A percentile compares a stretch with the other conserved stretches of the same genome.
Evolutionary conservation across 2,888 invertebrate genomes (phyloP).

Genomic region (Drosophila aldrichi): DNA sequence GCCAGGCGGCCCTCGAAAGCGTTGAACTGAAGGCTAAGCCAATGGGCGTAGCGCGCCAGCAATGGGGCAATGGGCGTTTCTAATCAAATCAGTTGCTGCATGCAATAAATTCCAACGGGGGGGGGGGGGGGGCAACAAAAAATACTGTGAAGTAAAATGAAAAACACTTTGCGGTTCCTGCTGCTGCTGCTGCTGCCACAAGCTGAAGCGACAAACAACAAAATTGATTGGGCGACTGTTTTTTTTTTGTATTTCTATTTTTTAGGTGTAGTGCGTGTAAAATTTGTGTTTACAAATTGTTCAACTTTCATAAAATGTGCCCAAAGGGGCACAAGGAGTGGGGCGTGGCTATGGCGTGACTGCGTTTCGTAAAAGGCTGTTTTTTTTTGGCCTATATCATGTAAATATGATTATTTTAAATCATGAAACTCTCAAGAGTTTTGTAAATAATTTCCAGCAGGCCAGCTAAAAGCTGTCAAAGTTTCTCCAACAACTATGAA

Average conservation of each 20-base stretch:
- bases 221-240: constrained; percentile 53
- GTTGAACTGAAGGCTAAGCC: constrained; percentile 71
- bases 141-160: constrained; percentile 7
- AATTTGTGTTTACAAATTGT: constrained; percentile 57
- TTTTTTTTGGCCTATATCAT: constrained; percentile 31
- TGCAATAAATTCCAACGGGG: constrained; percentile 68
- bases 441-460: constrained; percentile 22
- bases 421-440: constrained; percentile 31
- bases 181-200: constrained; percentile 19
- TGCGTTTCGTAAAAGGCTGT: constrained; percentile 4
- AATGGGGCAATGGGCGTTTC: constrained; percentile 68
- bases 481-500: constrained; percentile 3
- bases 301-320: constrained; percentile 25
- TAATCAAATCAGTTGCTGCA: constrained; percentile 79
- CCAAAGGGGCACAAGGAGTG: neutral
- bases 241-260: constrained; percentile 2
- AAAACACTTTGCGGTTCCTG: constrained; percentile 52
- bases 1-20: constrained; percentile 73
- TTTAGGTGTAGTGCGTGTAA: constrained; percentile 50
- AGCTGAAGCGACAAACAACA: constrained; percentile 57
- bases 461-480: constrained; percentile 4
- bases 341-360: constrained; percentile 33
- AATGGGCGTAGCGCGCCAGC: constrained; percentile 58
- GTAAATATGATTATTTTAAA: constrained; percentile 49
- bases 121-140: neutral